Evolutionary conservation across 1,140 invertebrate species (phyloP).

Genomic region (Adelges cooleyi): DNA sequence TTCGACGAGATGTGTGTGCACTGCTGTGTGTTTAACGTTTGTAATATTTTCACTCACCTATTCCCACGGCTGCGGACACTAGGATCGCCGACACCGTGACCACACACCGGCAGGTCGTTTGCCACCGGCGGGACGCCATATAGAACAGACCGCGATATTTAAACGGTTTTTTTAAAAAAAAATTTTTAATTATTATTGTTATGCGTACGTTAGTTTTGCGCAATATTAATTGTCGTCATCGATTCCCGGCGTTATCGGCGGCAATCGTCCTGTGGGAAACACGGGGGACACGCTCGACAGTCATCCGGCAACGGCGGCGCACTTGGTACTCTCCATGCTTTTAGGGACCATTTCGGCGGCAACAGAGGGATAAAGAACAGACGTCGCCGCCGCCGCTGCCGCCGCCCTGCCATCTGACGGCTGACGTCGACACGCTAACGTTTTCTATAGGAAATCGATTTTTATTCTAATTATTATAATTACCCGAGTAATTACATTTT

Average conservation of each 20-base stretch:
- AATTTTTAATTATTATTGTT: too few species aligned
- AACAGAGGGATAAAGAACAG: too few species aligned
- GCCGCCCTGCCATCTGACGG: conserved; percentile 14
- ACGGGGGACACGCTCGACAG: neutral
- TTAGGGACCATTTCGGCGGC: neutral
- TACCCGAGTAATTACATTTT: too few species aligned
- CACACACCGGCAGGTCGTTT: neutral
- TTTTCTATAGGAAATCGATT: neutral
- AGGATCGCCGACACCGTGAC: neutral
- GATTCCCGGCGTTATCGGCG: neutral
- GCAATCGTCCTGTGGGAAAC: neutral
- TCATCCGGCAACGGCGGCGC: neutral
- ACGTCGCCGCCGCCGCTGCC: neutral
- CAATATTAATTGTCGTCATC: neutral
- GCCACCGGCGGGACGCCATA: neutral
- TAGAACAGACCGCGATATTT: too few species aligned
- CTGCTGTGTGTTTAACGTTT: too few species aligned
- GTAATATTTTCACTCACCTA: neutral
- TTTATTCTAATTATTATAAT: too few species aligned
- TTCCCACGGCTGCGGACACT: conserved; percentile 5
- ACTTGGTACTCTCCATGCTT: conserved; percentile 15
- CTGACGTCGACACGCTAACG: neutral
- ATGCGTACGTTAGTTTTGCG: neutral
- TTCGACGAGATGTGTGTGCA: too few species aligned
- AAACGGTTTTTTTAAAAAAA: too few species aligned